Conservation (phyloP, 2,888 invertebrate genomes). For the Amphipyra tragopoginis region DNA sequence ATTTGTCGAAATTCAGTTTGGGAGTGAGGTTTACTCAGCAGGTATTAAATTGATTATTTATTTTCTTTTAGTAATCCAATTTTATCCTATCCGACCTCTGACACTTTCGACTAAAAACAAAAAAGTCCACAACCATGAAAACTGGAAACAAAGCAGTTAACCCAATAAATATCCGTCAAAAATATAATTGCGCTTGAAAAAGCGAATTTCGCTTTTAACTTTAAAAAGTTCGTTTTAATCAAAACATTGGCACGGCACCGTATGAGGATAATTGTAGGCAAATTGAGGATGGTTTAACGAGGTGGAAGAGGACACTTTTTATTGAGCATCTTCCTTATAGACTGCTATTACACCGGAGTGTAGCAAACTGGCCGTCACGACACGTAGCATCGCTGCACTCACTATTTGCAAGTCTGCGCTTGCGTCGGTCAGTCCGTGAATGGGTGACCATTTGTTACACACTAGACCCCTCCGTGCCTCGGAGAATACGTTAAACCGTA, state of each 20-base stretch:
- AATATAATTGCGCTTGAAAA: slow-evolving; percentile 47
- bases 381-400: no score
- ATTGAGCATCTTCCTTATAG: slow-evolving; percentile 51
- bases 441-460: no score
- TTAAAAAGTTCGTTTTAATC: slow-evolving; percentile 72
- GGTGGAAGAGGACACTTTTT: slow-evolving; percentile 73
- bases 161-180: slow-evolving; percentile 58
- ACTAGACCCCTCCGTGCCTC: no score
- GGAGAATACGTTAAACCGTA: no score
- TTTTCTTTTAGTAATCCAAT: no score
- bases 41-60: no score
- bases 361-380: slow-evolving; percentile 4
- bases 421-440: no score
- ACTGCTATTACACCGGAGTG: slow-evolving; percentile 65
- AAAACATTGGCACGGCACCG: slow-evolving; percentile 75
- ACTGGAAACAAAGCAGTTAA: slow-evolving; percentile 31
- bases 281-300: slow-evolving; percentile 80
- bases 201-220: slow-evolving; percentile 60
- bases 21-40: no score
- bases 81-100: no score
- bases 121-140: slow-evolving; percentile 37
- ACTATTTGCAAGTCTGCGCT: no score
- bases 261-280: slow-evolving; percentile 83
- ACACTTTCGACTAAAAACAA: not conserved
- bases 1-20: no score